Evolutionary conservation across 2,113 vertebrate genomes (phyloP), one percentile per base, ranked within the genome.

Genomic region (Gavialis gangeticus): DNA sequence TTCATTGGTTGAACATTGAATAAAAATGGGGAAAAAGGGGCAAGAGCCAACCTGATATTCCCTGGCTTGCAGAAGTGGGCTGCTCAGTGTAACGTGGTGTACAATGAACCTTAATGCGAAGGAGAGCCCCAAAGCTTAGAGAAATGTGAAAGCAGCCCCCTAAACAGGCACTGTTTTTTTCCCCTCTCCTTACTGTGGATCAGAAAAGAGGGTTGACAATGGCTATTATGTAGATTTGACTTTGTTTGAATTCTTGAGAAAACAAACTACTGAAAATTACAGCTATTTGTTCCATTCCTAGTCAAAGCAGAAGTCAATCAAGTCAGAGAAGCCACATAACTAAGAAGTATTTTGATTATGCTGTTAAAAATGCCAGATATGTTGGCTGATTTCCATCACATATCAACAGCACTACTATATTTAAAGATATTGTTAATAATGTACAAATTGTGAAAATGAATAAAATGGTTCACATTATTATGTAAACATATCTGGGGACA

Each of bases 401-500:
- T 19, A 27, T 37, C 67, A 46, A 16, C 0, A 28, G 24, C 15
- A 83, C 18, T 30, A 6, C 25, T 28, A 19, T n/a, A 78, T 54
- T 10, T 34, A 46, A 92, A 81, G 63, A 59, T 67, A 56, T 91
- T 88, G 10, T 46, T 55, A 88, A 76, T 27, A 76, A 91, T 75
- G 79, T 37, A 62, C 2, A 34, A 0, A 17, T 0, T 63, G 17
- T 63, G 46, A 28, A 63, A 62, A 54, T 0, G 1, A 80, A 11
- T 56, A 75, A 59, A 81, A 54, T 18, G 4, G 17, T 54, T 93
- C 2, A 3, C 28, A 10, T 4, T 77, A 10, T 4, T 77, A 24
- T 96, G 91, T 78, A 92, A 89, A 95, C 85, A 84, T 63, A 28
- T 54, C 56, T 25, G 37, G 30, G 76, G 63, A 89, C 28, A 84